Percentiles rank a stretch among this genome's conserved stretches.
Conservation (phyloP, 1,140 invertebrate species). For the Zeugodacus cucurbitae region DNA sequence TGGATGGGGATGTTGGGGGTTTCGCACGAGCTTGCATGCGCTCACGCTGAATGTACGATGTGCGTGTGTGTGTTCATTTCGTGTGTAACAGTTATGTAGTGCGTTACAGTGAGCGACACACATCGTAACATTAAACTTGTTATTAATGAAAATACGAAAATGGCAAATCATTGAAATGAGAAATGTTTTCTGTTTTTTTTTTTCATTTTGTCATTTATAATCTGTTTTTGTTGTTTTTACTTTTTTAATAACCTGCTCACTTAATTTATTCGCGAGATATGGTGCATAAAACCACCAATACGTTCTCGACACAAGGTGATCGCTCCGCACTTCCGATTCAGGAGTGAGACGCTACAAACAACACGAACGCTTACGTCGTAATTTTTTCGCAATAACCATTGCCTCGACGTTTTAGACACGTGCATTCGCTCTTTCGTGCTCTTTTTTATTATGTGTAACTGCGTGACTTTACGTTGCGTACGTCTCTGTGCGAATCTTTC, state of each 20-base stretch:
- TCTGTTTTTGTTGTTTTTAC: background rate
- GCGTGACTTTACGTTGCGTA: background rate
- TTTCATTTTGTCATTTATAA: background rate
- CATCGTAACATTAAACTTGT: slow-evolving; percentile 9
- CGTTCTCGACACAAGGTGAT: slow-evolving; percentile 22
- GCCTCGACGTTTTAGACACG: background rate
- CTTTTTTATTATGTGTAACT: background rate
- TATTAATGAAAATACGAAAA: slow-evolving; percentile 14
- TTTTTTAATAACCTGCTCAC: background rate
- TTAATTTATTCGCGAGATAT: slow-evolving; percentile 23
- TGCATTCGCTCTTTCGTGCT: background rate
- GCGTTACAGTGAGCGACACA: slow-evolving; percentile 9
- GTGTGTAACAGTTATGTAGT: slow-evolving; percentile 29
- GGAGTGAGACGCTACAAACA: background rate
- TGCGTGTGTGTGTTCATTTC: background rate
- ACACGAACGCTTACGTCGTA: background rate
- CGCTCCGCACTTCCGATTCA: slow-evolving; percentile 12
- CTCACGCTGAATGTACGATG: background rate
- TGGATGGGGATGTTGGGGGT: slow-evolving; percentile 45
- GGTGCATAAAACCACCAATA: background rate
- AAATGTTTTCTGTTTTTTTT: background rate
- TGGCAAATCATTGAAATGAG: slow-evolving; percentile 33
- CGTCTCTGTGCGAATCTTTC: too few relatives aligned
- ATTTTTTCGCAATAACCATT: background rate
- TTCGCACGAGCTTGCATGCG: slow-evolving; percentile 38